A percentile compares a stretch with the other conserved stretches of the same genome.
phyloP scores from a whole-genome alignment of 1,140 invertebrate species.

The Spodoptera frugiperda region DNA sequence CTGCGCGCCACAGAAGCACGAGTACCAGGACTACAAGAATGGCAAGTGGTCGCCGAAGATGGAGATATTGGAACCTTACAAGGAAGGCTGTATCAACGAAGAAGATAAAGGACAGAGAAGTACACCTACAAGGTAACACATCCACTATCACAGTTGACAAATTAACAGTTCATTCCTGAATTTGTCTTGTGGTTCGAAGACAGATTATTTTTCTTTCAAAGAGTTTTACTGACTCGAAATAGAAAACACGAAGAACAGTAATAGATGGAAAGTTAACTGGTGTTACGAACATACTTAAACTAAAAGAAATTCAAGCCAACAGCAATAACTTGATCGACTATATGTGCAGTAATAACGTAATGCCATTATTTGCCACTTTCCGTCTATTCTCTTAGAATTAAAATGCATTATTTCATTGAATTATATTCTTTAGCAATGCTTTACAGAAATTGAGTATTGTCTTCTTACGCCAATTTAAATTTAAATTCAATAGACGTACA shows the following conservation, averaged over 20 bases:
- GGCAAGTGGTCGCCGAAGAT: slow-evolving; percentile 88
- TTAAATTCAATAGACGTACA: too few species aligned
- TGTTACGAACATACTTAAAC: not conserved
- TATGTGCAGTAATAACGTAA: not conserved
- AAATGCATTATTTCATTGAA: not conserved
- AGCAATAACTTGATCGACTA: slow-evolving; percentile 9
- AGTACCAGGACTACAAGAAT: slow-evolving; percentile 87
- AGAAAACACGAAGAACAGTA: not conserved
- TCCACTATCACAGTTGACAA: not conserved
- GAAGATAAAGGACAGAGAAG: slow-evolving; percentile 87
- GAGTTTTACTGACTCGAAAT: too few species aligned
- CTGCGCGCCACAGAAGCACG: slow-evolving; percentile 91
- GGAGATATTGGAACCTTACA: slow-evolving; percentile 88
- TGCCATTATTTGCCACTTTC: not conserved
- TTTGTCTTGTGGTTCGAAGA: too few species aligned
- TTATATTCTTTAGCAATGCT: too few species aligned
- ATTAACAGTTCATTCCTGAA: too few species aligned
- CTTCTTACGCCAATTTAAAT: too few species aligned
- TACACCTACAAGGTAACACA: slow-evolving; percentile 79
- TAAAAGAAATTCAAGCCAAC: not conserved
- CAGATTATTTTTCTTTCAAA: too few species aligned
- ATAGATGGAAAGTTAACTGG: not conserved
- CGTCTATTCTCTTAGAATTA: not conserved
- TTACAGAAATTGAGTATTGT: too few species aligned
- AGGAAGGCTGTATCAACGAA: slow-evolving; percentile 88